Conservation (phyloP, 2,113 vertebrate species). For the Regulus satrapa region DNA sequence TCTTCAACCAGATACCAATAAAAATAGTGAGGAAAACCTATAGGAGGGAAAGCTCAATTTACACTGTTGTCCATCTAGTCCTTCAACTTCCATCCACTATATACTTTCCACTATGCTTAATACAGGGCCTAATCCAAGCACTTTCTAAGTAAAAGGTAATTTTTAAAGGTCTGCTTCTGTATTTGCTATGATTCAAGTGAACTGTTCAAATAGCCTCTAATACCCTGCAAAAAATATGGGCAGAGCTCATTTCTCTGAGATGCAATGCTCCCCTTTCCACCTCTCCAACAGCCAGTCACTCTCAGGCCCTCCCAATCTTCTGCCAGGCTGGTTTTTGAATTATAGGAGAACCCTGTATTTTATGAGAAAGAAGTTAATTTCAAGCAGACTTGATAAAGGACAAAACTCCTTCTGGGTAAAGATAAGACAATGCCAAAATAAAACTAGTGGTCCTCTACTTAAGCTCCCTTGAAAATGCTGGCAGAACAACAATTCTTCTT, state of each 20-base stretch:
- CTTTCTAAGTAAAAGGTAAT: not conserved
- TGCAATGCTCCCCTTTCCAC: not conserved
- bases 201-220: not conserved
- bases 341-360: not conserved
- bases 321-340: not conserved
- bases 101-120: not conserved
- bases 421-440: not conserved
- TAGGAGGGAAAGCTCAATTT: not conserved
- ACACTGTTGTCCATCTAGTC: not conserved
- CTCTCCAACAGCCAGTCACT: not conserved
- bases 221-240: not conserved
- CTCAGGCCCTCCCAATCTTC: accelerated
- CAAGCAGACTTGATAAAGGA: not conserved
- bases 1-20: not conserved
- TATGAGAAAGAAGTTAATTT: not conserved
- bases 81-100: not conserved
- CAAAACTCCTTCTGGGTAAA: not conserved
- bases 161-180: not conserved
- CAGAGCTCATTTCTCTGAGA: not conserved
- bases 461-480: not conserved
- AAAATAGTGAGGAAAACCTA: not conserved
- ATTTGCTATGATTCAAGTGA: not conserved
- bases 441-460: not conserved
- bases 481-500: not conserved
- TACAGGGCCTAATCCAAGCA: not conserved